A percentile compares a stretch with the other conserved stretches of the same genome.
These are phyloP conservation scores for Fregata magnificens DNA, from an alignment of 2,113 vertebrate genomes.

Conservation along the genomic window DNA sequence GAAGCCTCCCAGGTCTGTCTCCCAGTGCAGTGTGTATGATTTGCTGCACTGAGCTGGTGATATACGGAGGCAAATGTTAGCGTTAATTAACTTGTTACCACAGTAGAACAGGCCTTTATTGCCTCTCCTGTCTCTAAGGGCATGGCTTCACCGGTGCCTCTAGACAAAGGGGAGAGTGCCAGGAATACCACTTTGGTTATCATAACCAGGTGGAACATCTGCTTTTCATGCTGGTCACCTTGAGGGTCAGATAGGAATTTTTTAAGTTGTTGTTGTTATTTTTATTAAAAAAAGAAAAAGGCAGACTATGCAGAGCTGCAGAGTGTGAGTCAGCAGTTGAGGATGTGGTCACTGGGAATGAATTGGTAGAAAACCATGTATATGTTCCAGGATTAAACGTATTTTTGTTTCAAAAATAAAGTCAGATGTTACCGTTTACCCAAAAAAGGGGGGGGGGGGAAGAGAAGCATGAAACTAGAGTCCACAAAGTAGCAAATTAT, in stretches of 20 bases:
- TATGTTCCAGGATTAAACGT: neutral
- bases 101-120: neutral
- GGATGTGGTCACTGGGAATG: neutral
- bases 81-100: neutral
- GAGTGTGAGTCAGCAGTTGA: neutral
- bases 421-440: neutral
- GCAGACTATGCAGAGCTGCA: neutral
- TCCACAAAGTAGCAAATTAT: neutral
- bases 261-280: neutral
- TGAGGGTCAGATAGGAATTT: neutral
- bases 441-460: accelerated
- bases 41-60: neutral
- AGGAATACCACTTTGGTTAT: neutral
- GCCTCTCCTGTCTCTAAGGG: neutral
- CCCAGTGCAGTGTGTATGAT: accelerated
- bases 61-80: neutral
- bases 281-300: neutral
- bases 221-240: neutral
- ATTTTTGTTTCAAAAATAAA: neutral
- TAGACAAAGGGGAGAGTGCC: neutral
- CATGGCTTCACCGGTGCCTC: neutral
- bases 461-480: neutral
- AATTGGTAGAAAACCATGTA: neutral
- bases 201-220: neutral
- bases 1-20: neutral